Conservation (phyloP, 2,797 vertebrate genomes). For the Vespertilio murinus region DNA sequence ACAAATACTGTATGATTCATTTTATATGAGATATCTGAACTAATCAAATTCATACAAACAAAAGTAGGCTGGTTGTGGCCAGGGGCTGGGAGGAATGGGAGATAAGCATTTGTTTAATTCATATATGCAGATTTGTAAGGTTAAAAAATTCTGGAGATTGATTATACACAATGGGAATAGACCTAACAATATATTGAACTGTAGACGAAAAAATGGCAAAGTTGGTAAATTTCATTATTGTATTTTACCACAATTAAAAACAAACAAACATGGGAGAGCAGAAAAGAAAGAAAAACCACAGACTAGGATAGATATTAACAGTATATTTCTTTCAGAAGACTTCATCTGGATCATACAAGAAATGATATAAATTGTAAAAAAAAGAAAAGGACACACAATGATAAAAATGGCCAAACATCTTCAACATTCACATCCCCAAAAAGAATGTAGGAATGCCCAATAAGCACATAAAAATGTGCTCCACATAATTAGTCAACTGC, state of each 20-base stretch:
- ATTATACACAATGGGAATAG: neutral
- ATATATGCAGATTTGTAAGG: too few species aligned
- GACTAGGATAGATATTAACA: neutral
- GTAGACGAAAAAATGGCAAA: neutral
- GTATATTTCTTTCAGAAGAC: neutral
- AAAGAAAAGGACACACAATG: neutral
- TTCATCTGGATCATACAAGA: neutral
- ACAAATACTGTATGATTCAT: neutral
- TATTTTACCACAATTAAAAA: neutral
- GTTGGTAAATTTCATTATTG: neutral
- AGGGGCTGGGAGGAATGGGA: too few species aligned
- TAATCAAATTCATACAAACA: neutral
- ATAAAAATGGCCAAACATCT: neutral
- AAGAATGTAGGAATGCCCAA: neutral
- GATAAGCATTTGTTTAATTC: neutral
- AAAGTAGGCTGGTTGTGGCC: neutral
- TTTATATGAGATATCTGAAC: neutral
- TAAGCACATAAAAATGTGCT: neutral
- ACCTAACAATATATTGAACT: neutral
- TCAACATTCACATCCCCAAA: neutral
- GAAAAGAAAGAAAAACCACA: neutral
- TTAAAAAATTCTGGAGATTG: neutral
- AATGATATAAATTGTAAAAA: neutral
- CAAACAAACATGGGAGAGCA: neutral
- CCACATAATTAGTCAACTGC: conserved; percentile 12